Conservation (phyloP, 2,113 vertebrate species). For the Mirounga angustirostris region DNA sequence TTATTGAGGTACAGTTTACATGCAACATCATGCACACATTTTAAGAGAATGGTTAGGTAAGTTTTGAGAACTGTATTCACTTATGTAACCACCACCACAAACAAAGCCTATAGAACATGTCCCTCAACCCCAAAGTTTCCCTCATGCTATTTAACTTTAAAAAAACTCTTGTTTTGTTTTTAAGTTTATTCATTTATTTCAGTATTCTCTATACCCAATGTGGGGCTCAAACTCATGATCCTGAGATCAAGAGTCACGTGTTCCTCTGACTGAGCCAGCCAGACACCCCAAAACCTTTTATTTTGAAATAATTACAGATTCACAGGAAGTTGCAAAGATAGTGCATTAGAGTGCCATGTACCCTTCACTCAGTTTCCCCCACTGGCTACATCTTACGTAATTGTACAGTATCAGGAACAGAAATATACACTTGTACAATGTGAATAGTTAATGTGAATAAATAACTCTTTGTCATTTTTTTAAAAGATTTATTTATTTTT, state of each 20-base stretch:
- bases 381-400: not conserved
- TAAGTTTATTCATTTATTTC: not conserved
- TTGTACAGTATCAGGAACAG: not conserved
- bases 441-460: not conserved
- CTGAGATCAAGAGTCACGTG: no score
- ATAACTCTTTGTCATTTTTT: not conserved
- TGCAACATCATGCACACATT: not conserved
- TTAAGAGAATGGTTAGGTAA: not conserved
- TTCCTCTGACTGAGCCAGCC: not conserved
- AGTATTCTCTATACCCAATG: no score
- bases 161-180: not conserved
- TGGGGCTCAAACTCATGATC: no score
- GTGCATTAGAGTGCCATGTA: not conserved
- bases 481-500: no score
- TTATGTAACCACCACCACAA: not conserved
- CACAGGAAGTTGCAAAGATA: not conserved
- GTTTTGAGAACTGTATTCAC: not conserved
- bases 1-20: not conserved
- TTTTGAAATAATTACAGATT: constrained; percentile 29
- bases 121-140: not conserved
- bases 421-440: not conserved
- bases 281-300: not conserved
- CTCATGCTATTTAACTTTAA: not conserved
- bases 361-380: not conserved
- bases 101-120: not conserved